Evolutionary conservation across 2,113 vertebrate species (phyloP).

Genomic region (Cheirogaleus medius): DNA sequence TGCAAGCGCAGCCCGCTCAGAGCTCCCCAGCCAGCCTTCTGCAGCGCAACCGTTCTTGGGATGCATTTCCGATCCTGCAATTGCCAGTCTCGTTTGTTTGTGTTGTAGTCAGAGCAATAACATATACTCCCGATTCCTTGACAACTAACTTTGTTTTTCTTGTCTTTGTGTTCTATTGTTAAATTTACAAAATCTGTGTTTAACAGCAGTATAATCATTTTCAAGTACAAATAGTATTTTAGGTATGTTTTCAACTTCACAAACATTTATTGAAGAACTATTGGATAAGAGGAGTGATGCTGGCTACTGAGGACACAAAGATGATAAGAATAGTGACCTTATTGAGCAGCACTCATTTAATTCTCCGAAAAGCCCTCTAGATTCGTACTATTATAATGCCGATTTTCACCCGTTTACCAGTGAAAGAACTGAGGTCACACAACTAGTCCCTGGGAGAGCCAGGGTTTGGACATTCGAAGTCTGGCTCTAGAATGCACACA

Average conservation of each 20-base stretch:
- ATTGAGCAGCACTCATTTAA: neutral
- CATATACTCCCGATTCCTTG: neutral
- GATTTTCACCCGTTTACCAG: neutral
- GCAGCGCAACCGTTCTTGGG: neutral
- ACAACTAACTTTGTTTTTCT: constrained; percentile 29
- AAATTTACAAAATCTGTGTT: constrained; percentile 18
- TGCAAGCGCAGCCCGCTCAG: neutral
- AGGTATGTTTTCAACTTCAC: neutral
- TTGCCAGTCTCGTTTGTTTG: neutral
- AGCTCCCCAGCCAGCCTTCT: neutral
- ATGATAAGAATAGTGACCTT: neutral
- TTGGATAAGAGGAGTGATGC: neutral
- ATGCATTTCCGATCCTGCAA: neutral
- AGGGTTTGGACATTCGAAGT: neutral
- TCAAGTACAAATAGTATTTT: neutral
- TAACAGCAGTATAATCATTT: neutral
- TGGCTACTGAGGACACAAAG: neutral
- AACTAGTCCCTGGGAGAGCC: neutral
- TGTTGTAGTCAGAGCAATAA: neutral
- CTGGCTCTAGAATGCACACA: neutral
- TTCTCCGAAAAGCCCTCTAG: neutral
- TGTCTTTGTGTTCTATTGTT: neutral
- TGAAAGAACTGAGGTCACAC: neutral
- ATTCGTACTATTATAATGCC: neutral
- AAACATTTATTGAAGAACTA: neutral